Percentiles rank a stretch among this genome's conserved stretches.
Conservation (phyloP, 1,140 invertebrate genomes). For the Drosophila tsacasi region DNA sequence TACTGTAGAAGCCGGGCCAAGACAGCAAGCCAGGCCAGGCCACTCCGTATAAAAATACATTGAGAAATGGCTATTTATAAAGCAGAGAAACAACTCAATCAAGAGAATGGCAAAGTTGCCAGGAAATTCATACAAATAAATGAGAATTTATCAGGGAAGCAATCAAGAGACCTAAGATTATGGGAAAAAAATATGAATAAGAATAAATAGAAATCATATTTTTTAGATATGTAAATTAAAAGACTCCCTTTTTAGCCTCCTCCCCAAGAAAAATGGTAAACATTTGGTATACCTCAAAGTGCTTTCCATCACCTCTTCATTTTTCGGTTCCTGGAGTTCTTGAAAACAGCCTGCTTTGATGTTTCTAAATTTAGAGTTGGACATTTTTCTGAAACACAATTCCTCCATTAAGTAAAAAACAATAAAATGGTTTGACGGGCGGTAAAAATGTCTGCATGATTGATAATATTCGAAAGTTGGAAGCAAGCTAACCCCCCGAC, state of each 20-base stretch:
- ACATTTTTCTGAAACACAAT: conserved; percentile 42
- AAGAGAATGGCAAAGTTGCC: conserved; percentile 10
- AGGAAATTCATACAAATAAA: background rate
- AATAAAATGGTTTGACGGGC: conserved; percentile 33
- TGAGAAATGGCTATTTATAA: conserved; percentile 43
- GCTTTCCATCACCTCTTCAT: conserved; percentile 5
- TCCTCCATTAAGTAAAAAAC: conserved; percentile 40
- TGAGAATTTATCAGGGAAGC: background rate
- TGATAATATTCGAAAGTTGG: conserved; percentile 60
- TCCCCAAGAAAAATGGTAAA: background rate
- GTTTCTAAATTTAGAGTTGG: conserved; percentile 33
- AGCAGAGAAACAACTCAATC: conserved; percentile 62
- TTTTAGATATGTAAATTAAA: background rate
- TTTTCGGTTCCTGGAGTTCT: conserved; percentile 17
- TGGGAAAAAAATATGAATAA: background rate
- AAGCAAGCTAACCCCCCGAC: conserved; percentile 29
- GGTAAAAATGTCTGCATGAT: conserved; percentile 58
- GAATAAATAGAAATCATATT: background rate
- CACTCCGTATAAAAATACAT: conserved; percentile 13
- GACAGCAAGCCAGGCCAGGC: conserved; percentile 7
- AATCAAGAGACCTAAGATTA: background rate
- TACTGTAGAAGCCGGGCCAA: conserved; percentile 2
- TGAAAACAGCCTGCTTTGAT: conserved; percentile 30
- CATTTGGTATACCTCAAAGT: conserved; percentile 2
- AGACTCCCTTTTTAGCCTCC: no score